phyloP scores from a whole-genome alignment of 2,113 vertebrate genomes.

The Genyomyrus donnyi region DNA sequence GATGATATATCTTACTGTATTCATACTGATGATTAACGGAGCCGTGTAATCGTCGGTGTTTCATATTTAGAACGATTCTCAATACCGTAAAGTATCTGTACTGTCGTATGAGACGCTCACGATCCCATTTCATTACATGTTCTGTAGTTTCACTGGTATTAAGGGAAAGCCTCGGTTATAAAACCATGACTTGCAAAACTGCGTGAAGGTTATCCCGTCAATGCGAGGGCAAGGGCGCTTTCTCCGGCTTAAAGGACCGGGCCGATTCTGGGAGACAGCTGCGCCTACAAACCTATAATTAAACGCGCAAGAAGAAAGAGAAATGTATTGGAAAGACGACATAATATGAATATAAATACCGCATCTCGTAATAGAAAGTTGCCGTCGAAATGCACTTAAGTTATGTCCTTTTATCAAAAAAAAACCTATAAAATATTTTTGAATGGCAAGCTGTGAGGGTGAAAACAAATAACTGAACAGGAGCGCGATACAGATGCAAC shows the following conservation, averaged over 20 bases:
- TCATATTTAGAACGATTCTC: not conserved
- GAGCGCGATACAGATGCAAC: not conserved
- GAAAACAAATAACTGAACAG: not conserved
- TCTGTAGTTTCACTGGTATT: not conserved
- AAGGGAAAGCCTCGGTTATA: not conserved
- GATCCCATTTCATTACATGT: not conserved
- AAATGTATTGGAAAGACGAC: not conserved
- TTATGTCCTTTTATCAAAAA: not conserved
- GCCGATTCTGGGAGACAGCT: not conserved
- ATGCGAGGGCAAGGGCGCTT: not conserved
- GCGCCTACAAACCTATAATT: not conserved
- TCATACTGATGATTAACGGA: not conserved
- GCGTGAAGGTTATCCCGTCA: not conserved
- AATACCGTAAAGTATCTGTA: not conserved
- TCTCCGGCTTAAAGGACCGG: not conserved
- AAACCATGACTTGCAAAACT: slow-evolving; percentile 1
- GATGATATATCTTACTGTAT: not conserved
- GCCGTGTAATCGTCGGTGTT: not conserved
- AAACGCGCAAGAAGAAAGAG: not conserved
- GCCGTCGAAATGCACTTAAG: not conserved
- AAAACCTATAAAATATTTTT: not conserved
- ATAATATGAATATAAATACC: not conserved
- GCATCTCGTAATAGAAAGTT: not conserved
- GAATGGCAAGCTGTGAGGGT: not conserved
- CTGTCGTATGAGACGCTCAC: not conserved